phyloP scores from a whole-genome alignment of 2,113 vertebrate genomes.

The Amblyornis subalaris region DNA sequence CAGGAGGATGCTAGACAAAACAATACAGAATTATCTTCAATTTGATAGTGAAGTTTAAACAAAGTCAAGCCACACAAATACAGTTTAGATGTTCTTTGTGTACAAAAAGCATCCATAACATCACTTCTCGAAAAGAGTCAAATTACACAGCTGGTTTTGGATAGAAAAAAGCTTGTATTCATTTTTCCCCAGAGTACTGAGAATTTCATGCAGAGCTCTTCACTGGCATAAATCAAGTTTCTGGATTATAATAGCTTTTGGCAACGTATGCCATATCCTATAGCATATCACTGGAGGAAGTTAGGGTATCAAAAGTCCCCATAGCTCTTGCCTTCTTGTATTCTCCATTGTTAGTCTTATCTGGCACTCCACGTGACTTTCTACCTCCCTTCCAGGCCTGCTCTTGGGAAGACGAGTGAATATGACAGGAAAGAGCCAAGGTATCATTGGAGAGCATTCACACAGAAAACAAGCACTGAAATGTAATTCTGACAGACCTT shows the following conservation, averaged over 20 bases:
- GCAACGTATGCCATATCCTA: background rate
- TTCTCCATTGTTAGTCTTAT: background rate
- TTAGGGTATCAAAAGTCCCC: background rate
- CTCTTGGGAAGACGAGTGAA: background rate
- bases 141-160: background rate
- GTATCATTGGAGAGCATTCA: background rate
- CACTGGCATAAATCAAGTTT: background rate
- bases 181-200: background rate
- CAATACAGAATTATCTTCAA: background rate
- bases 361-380: background rate
- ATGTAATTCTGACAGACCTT: background rate
- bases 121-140: background rate
- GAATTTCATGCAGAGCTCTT: background rate
- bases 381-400: background rate
- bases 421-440: background rate
- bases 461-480: background rate
- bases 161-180: background rate
- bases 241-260: background rate
- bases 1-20: background rate
- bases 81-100: background rate
- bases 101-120: background rate
- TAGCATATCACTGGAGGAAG: background rate
- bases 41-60: background rate
- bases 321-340: background rate
- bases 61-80: background rate